Base-by-base conservation (phyloP, 2,113 vertebrate genomes). In the Ivindomyrus marchei region DNA sequence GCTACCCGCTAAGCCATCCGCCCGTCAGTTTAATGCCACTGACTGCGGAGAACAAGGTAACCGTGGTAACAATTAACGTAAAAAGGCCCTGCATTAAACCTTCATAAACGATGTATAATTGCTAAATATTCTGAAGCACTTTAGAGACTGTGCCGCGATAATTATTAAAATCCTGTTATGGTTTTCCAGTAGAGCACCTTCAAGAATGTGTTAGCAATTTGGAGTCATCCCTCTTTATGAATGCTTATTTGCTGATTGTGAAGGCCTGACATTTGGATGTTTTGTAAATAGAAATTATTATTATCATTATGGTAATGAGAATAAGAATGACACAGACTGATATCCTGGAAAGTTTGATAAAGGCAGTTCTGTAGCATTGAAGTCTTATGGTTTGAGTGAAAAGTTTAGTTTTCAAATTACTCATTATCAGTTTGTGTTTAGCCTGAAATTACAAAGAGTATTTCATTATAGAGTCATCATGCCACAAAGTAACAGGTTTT, bases 191-290 rank as follows among this genome's bases (percentile, higher is more conserved):
- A 39, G 74, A 19, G 74, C 74, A 80, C 74, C 74, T 80, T 80
- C 74, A 42, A 39, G 74, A 80, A 80, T 80, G 74, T 80, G 31
- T 80, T 80, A 80, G 74, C 74, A 80, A 80, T 80, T 42, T 80
- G 74, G 0, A 1, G 36, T 80, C 13, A 1, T 80, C n/a, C 36
- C 13, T 42, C 4, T 80, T 80, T 7, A 80, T 42, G 74, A 80
- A 80, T 80, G 74, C 13, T 80, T 42, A 42, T 80, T 80, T 80
- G 36, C 36, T 42, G 36, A 36, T 42, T 80, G 39, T 8, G 5
- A 80, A 80, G 74, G 62, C 27, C 27, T 80, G 31, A 42, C 17
- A 80, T 42, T 42, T 80, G 74, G 36, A 17, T 80, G 74, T 42
- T 39, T 42, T 80, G 74, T 80, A 80, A 80, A 42, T 80, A 80